These are phyloP conservation scores for Cichlasoma orientale DNA, from an alignment of 2,797 vertebrate genomes.

Conservation along the genomic window DNA sequence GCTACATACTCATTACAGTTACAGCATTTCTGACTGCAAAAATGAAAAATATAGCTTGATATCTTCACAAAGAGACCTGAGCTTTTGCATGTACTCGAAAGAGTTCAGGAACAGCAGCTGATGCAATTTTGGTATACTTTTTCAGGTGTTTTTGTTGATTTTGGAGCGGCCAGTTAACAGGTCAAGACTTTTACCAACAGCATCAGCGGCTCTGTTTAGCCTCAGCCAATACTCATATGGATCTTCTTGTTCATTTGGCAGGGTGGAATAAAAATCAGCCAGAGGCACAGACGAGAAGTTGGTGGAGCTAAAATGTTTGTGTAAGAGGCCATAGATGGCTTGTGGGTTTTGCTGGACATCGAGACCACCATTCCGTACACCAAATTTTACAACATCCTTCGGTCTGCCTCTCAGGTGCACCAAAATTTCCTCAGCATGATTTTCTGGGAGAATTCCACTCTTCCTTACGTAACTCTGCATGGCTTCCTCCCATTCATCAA, in stretches of 20 bases:
- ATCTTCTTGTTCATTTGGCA: slow-evolving; percentile 4
- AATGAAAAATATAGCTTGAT: too few species aligned
- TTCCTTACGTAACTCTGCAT: too few species aligned
- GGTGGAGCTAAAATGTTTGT: not conserved
- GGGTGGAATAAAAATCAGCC: slow-evolving; percentile 32
- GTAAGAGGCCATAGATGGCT: not conserved
- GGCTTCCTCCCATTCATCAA: slow-evolving; percentile 3
- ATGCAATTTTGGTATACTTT: too few species aligned
- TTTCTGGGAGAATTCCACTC: not conserved
- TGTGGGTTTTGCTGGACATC: not conserved
- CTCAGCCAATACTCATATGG: slow-evolving; percentile 35
- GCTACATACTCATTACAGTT: too few species aligned
- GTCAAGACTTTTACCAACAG: not conserved
- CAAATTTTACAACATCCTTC: slow-evolving; percentile 36
- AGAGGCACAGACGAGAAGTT: slow-evolving; percentile 18
- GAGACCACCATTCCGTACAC: slow-evolving; percentile 8
- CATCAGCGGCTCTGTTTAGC: slow-evolving; percentile 23
- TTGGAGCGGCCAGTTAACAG: too few species aligned
- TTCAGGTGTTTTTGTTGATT: too few species aligned
- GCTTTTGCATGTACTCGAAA: too few species aligned
- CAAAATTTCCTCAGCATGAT: slow-evolving; percentile 33
- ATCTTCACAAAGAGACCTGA: too few species aligned
- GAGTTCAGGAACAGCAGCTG: too few species aligned
- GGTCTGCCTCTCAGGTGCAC: slow-evolving; percentile 37
- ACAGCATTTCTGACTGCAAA: too few species aligned